Evolutionary conservation across 1,140 invertebrate species (phyloP), one percentile per base, ranked within the genome.

Genomic region (Drosophila lacteicornis): DNA sequence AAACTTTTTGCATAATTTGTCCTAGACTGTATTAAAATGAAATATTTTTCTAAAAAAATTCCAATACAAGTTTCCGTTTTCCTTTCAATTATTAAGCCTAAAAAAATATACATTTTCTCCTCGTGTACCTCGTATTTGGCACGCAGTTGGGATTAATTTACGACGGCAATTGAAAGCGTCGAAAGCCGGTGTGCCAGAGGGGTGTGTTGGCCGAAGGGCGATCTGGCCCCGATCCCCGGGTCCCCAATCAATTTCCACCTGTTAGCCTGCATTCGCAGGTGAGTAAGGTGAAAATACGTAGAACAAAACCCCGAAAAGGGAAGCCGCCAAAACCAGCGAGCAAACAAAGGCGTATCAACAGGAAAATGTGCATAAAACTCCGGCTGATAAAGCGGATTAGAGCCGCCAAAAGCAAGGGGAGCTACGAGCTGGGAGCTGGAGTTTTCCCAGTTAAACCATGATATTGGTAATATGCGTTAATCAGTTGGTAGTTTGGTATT

Each of bases 61-160:
- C 7, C 4, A 38, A 13, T 2, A 53, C 1, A 2, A 4, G 0
- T 9, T 2, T 9, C 0, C 6, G 1, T 13, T 36, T 0, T 27
- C 6, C 11, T 22, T 22, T 38, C 27, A 0, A 11, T 30, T 11
- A 42, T n/a, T 3, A 25, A 25, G 3, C 13, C 13, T 22, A 43
- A 0, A n/a, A 30, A 12, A 12, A n/a, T 22, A 13, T 22, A 33
- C 4, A 22, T 40, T 70, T 70, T 70, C 38, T 70, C 13, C 9
- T 30, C 2, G 40, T 86, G 61, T 50, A 27, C 17, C 70, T 70
- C 61, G 50, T 88, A 55, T 78, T 84, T 74, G 73, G 73, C 65
- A 80, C 84, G 81, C 85, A 81, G 51, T 90, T 75, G 38, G 88
- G 87, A 91, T 91, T 91, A 91, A 91, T 91, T 91, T 91, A 91